Conservation (phyloP, 2,113 vertebrate species). For the Ammospiza nelsoni region DNA sequence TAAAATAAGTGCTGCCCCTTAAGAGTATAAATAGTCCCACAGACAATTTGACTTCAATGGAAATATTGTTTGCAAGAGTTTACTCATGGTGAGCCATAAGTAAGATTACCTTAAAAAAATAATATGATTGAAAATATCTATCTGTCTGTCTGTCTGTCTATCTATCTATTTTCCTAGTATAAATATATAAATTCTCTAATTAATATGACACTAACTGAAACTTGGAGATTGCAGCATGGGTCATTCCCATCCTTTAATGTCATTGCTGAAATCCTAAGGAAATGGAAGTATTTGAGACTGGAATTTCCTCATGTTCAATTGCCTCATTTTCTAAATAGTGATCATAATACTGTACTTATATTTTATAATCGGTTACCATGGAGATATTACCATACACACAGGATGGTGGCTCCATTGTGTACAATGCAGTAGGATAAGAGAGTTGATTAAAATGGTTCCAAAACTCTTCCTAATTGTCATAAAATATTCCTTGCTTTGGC, state of each 20-base stretch:
- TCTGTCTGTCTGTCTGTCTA: too few relatives aligned
- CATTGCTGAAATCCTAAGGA: constrained; percentile 13
- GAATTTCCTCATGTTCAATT: constrained; percentile 45
- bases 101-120: not conserved
- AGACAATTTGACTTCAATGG: not conserved
- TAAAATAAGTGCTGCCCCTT: not conserved
- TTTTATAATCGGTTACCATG: constrained; percentile 73
- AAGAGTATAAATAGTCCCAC: not conserved
- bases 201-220: not conserved
- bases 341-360: constrained; percentile 63
- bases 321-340: constrained; percentile 45
- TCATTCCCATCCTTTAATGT: not conserved
- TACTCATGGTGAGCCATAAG: not conserved
- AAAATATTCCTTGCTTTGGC: constrained; percentile 15
- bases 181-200: not conserved
- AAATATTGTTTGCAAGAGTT: not conserved
- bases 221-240: not conserved
- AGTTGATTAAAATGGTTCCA: constrained; percentile 56
- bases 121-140: not conserved
- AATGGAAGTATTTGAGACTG: not conserved
- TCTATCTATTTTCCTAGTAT: not conserved
- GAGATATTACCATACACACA: constrained; percentile 56
- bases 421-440: constrained; percentile 28
- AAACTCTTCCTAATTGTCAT: not conserved
- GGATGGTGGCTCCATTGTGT: constrained; percentile 28